A percentile compares a stretch with the other conserved stretches of the same genome.
Evolutionary conservation across 1,140 invertebrate genomes (phyloP).

Genomic region (Phenacoccus solenopsis): DNA sequence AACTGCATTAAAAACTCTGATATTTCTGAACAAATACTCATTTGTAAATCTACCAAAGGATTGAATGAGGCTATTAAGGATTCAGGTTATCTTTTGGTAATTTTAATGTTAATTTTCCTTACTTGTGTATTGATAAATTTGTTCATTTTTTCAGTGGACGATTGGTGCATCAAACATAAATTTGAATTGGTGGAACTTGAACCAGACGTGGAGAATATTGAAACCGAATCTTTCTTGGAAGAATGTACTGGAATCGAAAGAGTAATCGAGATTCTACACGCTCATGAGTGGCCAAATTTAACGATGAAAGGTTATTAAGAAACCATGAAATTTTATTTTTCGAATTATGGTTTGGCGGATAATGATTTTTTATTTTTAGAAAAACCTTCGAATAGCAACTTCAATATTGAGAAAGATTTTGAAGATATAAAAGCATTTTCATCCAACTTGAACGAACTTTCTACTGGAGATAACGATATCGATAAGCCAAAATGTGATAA

Average conservation of each 20-base stretch:
- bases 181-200: conserved; percentile 64
- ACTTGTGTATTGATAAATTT: not conserved
- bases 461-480: no score
- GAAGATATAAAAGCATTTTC: no score
- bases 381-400: no score
- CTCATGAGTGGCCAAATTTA: conserved; percentile 64
- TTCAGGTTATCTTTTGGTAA: conserved; percentile 25
- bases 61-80: conserved; percentile 21
- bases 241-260: conserved; percentile 55
- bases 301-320: conserved; percentile 44
- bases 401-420: no score
- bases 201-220: conserved; percentile 37
- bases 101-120: conserved; percentile 27
- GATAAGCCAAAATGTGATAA: no score
- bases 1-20: conserved; percentile 38
- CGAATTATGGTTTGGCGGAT: no score
- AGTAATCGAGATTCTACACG: conserved; percentile 60
- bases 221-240: conserved; percentile 38
- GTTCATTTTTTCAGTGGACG: conserved; percentile 33
- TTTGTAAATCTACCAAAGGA: conserved; percentile 36
- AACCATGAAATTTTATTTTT: no score
- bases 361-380: no score
- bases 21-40: conserved; percentile 39
- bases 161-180: conserved; percentile 50
- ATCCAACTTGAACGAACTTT: no score